Conservation (phyloP, 2,888 invertebrate species). For the Perithous albicinctus region DNA sequence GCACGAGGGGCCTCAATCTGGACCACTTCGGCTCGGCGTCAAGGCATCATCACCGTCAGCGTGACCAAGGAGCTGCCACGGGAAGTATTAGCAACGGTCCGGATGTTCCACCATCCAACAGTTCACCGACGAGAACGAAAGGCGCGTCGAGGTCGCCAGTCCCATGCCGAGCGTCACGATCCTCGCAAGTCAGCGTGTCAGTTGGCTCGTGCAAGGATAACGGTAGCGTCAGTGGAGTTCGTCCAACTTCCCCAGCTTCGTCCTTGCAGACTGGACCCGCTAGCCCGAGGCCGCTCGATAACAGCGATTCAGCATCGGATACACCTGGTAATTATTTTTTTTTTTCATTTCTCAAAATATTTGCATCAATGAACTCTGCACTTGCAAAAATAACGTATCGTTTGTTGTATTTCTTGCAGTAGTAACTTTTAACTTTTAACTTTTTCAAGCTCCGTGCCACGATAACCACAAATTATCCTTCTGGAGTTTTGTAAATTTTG, state of each 20-base stretch:
- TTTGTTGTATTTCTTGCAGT: too few relatives aligned
- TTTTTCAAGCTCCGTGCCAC: too few relatives aligned
- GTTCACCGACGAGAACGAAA: slow-evolving; percentile 58
- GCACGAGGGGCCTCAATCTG: slow-evolving; percentile 86
- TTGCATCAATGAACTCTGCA: too few relatives aligned
- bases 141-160: slow-evolving; percentile 70
- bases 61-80: slow-evolving; percentile 80
- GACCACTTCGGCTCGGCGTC: slow-evolving; percentile 82
- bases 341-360: neutral
- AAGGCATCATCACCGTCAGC: slow-evolving; percentile 69
- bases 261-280: slow-evolving; percentile 74
- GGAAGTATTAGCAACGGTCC: slow-evolving; percentile 81
- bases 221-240: slow-evolving; percentile 60
- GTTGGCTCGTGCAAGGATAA: slow-evolving; percentile 70
- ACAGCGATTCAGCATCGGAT: slow-evolving; percentile 76
- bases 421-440: too few relatives aligned
- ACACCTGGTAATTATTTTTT: slow-evolving; percentile 73
- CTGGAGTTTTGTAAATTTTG: too few relatives aligned
- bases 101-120: slow-evolving; percentile 81
- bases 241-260: slow-evolving; percentile 72
- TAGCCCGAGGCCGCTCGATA: slow-evolving; percentile 74
- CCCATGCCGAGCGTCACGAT: slow-evolving; percentile 71
- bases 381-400: too few relatives aligned
- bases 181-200: slow-evolving; percentile 70
- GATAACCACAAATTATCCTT: too few relatives aligned